A percentile compares a stretch with the other conserved stretches of the same genome.
These are phyloP conservation scores for Leptodirus hochenwartii DNA, from an alignment of 2,888 invertebrate genomes.

Conservation along the genomic window DNA sequence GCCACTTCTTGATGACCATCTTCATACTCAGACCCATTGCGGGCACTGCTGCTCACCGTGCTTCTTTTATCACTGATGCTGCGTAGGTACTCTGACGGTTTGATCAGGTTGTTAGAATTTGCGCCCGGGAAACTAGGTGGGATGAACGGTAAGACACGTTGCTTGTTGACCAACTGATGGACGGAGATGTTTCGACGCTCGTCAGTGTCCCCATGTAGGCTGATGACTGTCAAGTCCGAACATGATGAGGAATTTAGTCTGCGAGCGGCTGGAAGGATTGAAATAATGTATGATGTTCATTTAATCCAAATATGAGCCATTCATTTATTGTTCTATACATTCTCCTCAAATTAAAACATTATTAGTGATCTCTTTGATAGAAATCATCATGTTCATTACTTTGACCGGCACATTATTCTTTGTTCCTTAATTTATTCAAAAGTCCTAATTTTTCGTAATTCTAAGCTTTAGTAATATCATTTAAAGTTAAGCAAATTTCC, in stretches of 20 bases:
- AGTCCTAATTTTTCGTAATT: no score
- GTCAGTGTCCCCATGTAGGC: constrained; percentile 26
- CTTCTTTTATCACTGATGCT: constrained; percentile 48
- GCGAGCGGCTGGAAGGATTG: constrained; percentile 24
- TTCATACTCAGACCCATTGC: constrained; percentile 4
- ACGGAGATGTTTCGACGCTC: constrained; percentile 31
- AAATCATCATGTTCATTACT: no score
- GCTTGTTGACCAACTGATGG: constrained; percentile 60
- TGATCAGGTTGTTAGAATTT: constrained; percentile 65
- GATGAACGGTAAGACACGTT: constrained; percentile 74
- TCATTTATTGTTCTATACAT: no score
- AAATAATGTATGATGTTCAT: constrained; percentile 10
- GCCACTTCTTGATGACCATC: constrained; percentile 11
- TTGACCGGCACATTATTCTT: no score
- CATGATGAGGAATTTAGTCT: constrained; percentile 28
- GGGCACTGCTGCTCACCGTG: constrained; percentile 27
- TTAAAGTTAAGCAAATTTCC: no score
- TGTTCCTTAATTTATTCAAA: no score
- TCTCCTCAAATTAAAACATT: no score
- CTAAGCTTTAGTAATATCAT: no score
- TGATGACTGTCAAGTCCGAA: constrained; percentile 29
- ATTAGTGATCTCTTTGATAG: no score
- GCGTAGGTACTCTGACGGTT: constrained; percentile 80
- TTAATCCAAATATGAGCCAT: not conserved
- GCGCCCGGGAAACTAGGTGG: constrained; percentile 70